A percentile compares a stretch with the other conserved stretches of the same genome.
phyloP scores from a whole-genome alignment of 2,888 invertebrate genomes.

The Philereme vetulata region DNA sequence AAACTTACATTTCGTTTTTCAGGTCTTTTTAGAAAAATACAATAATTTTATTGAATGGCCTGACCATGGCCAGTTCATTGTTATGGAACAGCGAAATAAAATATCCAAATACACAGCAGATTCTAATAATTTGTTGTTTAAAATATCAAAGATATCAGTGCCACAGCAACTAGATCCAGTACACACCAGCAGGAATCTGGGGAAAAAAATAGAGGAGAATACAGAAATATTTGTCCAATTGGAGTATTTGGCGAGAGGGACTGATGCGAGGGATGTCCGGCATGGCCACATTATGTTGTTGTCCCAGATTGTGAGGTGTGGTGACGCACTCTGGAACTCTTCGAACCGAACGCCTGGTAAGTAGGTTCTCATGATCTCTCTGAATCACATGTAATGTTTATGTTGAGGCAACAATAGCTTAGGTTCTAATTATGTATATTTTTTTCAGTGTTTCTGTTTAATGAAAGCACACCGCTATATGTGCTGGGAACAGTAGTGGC shows the following conservation, averaged over 20 bases:
- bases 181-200: not conserved
- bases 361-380: not conserved
- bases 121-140: not conserved
- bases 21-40: not conserved
- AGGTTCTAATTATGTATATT: not conserved
- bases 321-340: conserved; percentile 1
- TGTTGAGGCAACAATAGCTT: not conserved
- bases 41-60: not conserved
- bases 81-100: not conserved
- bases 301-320: not conserved
- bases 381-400: not conserved
- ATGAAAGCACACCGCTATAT: not conserved
- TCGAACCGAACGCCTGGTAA: not conserved
- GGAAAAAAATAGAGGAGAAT: not conserved
- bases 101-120: not conserved
- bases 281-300: not conserved
- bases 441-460: not conserved
- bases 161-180: not conserved
- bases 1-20: not conserved
- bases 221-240: conserved; percentile 2
- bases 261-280: not conserved
- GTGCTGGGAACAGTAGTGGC: not conserved
- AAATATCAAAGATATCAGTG: not conserved
- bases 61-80: not conserved
- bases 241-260: conserved; percentile 1